Evolutionary conservation across 2,113 vertebrate genomes (phyloP).

Genomic region (Thymallus thymallus): DNA sequence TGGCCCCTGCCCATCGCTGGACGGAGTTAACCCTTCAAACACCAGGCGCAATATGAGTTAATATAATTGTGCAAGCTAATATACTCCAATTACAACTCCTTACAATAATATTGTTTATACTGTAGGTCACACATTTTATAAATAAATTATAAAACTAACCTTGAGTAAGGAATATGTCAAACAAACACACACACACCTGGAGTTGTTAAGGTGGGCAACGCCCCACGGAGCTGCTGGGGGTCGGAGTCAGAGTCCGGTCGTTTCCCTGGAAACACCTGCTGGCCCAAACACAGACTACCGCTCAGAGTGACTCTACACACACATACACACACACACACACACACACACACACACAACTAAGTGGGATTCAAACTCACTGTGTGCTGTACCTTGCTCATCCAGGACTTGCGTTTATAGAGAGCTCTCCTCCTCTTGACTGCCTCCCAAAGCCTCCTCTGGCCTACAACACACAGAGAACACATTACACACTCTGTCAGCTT

Average conservation of each 20-base stretch:
- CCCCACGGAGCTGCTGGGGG: conserved; percentile 75
- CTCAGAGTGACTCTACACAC: conserved; percentile 37
- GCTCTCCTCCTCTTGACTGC: conserved; percentile 92
- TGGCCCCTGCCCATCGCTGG: conserved; percentile 66
- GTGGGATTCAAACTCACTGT: background rate
- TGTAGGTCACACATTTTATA: too few species aligned
- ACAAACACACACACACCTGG: too few species aligned
- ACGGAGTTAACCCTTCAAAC: conserved; percentile 2
- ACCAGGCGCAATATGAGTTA: too few species aligned
- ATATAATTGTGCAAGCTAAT: too few species aligned
- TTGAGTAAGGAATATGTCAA: too few species aligned
- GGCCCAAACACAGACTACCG: conserved; percentile 25
- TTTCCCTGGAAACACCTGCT: conserved; percentile 95
- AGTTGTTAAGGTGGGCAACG: conserved; percentile 50
- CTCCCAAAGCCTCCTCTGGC: conserved; percentile 94
- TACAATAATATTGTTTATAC: too few species aligned
- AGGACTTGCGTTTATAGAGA: conserved; percentile 94
- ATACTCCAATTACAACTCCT: too few species aligned
- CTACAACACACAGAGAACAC: conserved; percentile 59
- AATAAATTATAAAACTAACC: too few species aligned
- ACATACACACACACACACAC: too few species aligned
- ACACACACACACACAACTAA: background rate
- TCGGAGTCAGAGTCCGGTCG: conserved; percentile 83
- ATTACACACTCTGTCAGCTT: too few species aligned
- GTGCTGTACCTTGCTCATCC: conserved; percentile 93